These are phyloP conservation scores for Nasonia longicornis DNA, from an alignment of 1,140 invertebrate genomes.

Conservation along the genomic window DNA sequence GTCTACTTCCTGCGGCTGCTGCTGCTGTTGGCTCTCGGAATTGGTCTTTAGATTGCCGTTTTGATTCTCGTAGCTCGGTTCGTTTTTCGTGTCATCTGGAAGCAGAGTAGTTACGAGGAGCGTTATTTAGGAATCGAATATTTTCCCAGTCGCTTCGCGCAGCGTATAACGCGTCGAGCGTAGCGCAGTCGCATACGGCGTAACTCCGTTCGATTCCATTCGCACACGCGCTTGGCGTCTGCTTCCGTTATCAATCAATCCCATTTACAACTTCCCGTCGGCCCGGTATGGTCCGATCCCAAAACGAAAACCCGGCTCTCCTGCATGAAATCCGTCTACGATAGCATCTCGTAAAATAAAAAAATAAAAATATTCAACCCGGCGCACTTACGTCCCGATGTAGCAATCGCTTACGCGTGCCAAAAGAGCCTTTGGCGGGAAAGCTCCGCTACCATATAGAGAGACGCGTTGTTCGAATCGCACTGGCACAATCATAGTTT, in stretches of 20 bases:
- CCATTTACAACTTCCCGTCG: background rate
- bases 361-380: no score
- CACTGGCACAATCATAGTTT: background rate
- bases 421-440: background rate
- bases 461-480: background rate
- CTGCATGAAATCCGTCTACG: no score
- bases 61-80: slow-evolving; percentile 54
- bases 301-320: background rate
- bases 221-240: background rate
- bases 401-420: no score
- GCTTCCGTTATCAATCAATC: background rate
- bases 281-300: background rate
- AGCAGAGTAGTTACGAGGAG: slow-evolving; percentile 17
- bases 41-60: slow-evolving; percentile 58
- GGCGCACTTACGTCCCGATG: no score
- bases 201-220: background rate
- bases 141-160: background rate
- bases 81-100: slow-evolving; percentile 61
- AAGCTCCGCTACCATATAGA: background rate
- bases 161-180: background rate
- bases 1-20: slow-evolving; percentile 31
- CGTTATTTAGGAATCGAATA: no score
- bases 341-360: no score
- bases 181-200: no score
- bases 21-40: slow-evolving; percentile 47